Conservation (phyloP, 2,888 invertebrate species). For the Rugalucina vietnamica region DNA sequence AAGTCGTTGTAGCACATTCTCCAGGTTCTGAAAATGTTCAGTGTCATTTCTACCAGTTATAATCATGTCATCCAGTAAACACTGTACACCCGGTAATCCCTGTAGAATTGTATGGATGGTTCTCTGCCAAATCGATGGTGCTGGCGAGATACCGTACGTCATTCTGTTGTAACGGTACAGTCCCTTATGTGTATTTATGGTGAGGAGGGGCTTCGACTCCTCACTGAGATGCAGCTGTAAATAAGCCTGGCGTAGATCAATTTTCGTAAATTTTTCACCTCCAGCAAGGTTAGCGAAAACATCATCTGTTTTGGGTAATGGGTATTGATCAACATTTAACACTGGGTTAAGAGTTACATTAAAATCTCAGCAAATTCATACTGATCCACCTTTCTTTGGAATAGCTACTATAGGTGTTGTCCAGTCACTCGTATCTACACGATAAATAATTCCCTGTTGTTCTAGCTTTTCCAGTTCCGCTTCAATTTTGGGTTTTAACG, state of each 20-base stretch:
- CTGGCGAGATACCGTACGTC: conserved; percentile 23
- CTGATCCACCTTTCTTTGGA: background rate
- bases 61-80: too few species aligned
- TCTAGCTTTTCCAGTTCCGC: too few species aligned
- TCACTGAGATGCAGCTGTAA: conserved; percentile 22
- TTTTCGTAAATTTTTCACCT: conserved; percentile 19
- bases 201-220: conserved; percentile 6
- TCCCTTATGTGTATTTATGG: conserved; percentile 28
- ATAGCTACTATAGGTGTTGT: background rate
- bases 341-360: conserved; percentile 22
- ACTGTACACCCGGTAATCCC: background rate
- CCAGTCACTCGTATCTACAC: background rate
- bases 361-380: conserved; percentile 18
- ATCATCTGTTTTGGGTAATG: conserved; percentile 25
- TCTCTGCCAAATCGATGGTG: too few species aligned
- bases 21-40: background rate
- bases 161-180: conserved; percentile 15
- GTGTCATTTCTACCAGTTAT: background rate
- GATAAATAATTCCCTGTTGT: background rate
- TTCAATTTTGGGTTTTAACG: background rate
- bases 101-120: too few species aligned
- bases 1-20: background rate
- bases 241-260: conserved; percentile 26
- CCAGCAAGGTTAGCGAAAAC: conserved; percentile 9
- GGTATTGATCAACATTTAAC: conserved; percentile 4